These are phyloP conservation scores for Teleogryllus oceanicus DNA, from an alignment of 2,888 invertebrate genomes.

Conservation along the genomic window DNA sequence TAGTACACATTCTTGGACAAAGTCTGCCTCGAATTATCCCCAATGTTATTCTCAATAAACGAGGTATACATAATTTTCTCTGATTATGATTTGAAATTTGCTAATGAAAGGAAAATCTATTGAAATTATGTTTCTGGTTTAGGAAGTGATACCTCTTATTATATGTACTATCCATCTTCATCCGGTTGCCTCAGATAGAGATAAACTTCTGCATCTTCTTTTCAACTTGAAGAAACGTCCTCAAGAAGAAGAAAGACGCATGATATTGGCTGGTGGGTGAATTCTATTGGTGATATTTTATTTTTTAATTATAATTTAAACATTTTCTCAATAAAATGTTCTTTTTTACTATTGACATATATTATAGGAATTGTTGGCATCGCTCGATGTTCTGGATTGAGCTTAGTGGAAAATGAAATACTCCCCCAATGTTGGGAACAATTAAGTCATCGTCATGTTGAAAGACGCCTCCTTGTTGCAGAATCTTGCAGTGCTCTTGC, in stretches of 20 bases:
- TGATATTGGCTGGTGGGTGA: constrained; percentile 53
- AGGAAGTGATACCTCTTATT: constrained; percentile 64
- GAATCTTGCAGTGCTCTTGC: constrained; percentile 65
- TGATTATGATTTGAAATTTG: background rate
- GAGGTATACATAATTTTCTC: constrained; percentile 45
- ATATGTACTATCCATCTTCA: constrained; percentile 60
- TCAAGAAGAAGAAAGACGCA: constrained; percentile 60
- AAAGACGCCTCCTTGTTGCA: constrained; percentile 63
- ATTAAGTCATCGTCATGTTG: constrained; percentile 63
- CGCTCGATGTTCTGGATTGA: constrained; percentile 49
- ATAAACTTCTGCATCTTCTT: constrained; percentile 61
- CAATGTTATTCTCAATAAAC: constrained; percentile 63
- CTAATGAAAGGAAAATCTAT: too few relatives aligned
- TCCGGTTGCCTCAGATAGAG: constrained; percentile 56
- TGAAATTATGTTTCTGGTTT: constrained; percentile 34
- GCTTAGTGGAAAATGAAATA: constrained; percentile 62
- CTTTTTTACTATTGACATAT: background rate
- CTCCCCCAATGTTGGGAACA: constrained; percentile 71
- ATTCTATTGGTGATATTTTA: background rate
- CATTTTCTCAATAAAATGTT: background rate
- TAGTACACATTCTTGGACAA: constrained; percentile 40
- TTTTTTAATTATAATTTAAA: background rate
- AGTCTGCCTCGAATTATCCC: constrained; percentile 63
- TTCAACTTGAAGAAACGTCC: constrained; percentile 71
- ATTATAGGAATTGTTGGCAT: constrained; percentile 50